Evolutionary conservation across 1,140 invertebrate genomes (phyloP).

Genomic region (Aphidius gifuensis): DNA sequence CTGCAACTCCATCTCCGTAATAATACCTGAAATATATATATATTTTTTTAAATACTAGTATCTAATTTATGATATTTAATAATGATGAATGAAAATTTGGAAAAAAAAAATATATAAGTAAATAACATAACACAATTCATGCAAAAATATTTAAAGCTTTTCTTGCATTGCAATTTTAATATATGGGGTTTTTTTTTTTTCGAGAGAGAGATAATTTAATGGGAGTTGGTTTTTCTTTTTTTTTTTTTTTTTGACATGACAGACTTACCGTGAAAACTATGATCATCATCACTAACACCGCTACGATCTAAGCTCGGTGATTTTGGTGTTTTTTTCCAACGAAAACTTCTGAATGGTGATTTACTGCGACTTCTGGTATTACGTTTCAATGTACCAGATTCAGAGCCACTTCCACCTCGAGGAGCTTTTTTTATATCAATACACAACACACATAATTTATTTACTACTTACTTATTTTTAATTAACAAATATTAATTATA

Average conservation of each 20-base stretch:
- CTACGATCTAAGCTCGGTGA: slow-evolving; percentile 57
- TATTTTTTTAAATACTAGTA: background rate
- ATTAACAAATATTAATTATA: slow-evolving; percentile 1
- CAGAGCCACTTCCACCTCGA: slow-evolving; percentile 46
- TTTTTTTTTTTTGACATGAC: background rate
- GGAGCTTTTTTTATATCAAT: slow-evolving; percentile 39
- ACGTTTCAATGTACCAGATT: slow-evolving; percentile 55
- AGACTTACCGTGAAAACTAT: slow-evolving; percentile 59
- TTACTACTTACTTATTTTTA: slow-evolving; percentile 36
- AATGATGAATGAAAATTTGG: no score
- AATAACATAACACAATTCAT: no score
- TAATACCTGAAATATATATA: slow-evolving; percentile 10
- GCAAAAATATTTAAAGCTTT: no score
- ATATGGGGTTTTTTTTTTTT: no score
- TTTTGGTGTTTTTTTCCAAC: slow-evolving; percentile 71
- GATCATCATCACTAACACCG: slow-evolving; percentile 77
- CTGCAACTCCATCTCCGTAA: background rate
- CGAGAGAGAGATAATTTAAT: no score
- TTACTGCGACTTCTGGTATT: slow-evolving; percentile 82
- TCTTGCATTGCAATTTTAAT: no score
- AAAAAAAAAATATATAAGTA: no score
- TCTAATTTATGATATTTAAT: no score
- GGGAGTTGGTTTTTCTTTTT: no score
- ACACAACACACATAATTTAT: slow-evolving; percentile 38
- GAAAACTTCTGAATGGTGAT: slow-evolving; percentile 86